Base-by-base conservation (phyloP, 2,888 invertebrate genomes). In the Volucella zonaria region DNA sequence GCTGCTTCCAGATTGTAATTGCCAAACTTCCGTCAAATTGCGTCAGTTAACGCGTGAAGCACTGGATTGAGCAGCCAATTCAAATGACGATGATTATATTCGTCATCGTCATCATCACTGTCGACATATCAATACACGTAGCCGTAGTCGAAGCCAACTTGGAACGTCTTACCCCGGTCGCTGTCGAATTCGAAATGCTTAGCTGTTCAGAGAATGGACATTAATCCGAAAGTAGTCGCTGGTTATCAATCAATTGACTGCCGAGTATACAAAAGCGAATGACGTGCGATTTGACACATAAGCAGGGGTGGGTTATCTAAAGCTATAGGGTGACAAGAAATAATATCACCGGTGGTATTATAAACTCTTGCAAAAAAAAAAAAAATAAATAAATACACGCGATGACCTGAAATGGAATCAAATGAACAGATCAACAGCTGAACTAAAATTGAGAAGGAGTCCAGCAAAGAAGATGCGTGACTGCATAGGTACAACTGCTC, bases 21-120 rank as follows among this genome's bases (percentile, higher is more conserved):
- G 78, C 78, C 64, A 79, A 79, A 79, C 71, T 66, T 79, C 77
- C 77, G 71, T 66, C 71, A 59, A 67, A 73, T 70, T 70, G 62
- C 70, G 70, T 70, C 70, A 70, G 56, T 49, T 62, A 47, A 52
- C 67, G 23, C 43, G n/a, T 47, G 15, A 10, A 52, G 15, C n/a
- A 73, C 73, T 75, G 51, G 75, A 75, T 66, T 52, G 51, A 49
- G 52, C 31, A 31, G 31, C 23, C 43, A 52, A 76, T 51, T 59
- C 23, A 15, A 58, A 51, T 49, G 61, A 47, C n/a, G 14, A 42
- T 56, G n/a, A 58, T 15, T 59, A 18, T 15, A 42, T 31, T 52
- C 42, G 47, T 23, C 47, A 6, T 31, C 31, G 6, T 31, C 31
- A 6, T 31, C 31, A 31, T 31, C 31, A 31, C 31, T 31, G 6